phyloP scores from a whole-genome alignment of 2,888 invertebrate genomes.

The Leptopilina drosophilae region DNA sequence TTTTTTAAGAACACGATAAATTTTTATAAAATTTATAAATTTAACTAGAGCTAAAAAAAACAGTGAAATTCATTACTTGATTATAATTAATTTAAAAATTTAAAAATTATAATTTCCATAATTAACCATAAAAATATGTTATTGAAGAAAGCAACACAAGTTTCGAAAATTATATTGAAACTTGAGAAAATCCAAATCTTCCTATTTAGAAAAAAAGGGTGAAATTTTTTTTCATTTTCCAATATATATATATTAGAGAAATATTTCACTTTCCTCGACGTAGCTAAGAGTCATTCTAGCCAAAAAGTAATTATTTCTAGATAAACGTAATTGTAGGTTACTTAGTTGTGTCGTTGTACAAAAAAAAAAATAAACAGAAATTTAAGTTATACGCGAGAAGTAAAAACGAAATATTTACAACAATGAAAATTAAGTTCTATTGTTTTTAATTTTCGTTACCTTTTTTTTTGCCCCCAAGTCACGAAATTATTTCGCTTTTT shows the following conservation, averaged over 20 bases:
- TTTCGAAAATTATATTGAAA: no score
- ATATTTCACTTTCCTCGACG: slow-evolving; percentile 37
- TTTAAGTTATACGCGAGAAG: background rate
- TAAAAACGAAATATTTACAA: background rate
- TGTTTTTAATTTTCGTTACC: no score
- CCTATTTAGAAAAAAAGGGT: background rate
- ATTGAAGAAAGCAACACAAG: no score
- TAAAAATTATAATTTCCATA: background rate
- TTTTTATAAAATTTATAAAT: background rate
- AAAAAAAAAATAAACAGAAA: background rate
- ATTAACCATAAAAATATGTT: no score
- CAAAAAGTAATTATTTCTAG: slow-evolving; percentile 41
- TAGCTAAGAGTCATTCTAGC: slow-evolving; percentile 40
- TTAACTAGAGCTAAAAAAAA: background rate
- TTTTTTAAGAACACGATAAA: background rate
- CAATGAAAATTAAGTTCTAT: no score
- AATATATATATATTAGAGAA: background rate
- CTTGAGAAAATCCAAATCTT: slow-evolving; percentile 7
- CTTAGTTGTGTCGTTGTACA: slow-evolving; percentile 41
- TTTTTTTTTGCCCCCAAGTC: no score
- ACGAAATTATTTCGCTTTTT: no score
- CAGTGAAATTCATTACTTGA: background rate
- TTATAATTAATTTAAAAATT: background rate
- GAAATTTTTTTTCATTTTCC: background rate
- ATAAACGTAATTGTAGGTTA: slow-evolving; percentile 37